These are phyloP conservation scores for Conchocele bisecta DNA, from an alignment of 2,888 invertebrate genomes.

Conservation along the genomic window DNA sequence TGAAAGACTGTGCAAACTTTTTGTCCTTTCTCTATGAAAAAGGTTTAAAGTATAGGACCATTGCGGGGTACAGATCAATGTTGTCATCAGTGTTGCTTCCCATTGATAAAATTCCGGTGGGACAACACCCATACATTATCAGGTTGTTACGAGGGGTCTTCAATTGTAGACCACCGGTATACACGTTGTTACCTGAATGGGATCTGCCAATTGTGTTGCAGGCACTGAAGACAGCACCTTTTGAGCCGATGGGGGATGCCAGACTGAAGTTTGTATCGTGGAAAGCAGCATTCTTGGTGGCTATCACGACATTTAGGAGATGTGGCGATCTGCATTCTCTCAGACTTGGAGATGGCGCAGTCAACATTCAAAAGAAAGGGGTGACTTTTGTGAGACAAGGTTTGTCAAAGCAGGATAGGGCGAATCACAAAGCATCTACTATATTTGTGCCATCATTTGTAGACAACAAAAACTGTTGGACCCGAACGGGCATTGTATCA, in stretches of 20 bases:
- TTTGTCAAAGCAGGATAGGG: constrained; percentile 6
- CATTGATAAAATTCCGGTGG: constrained; percentile 9
- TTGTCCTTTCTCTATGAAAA: constrained; percentile 1
- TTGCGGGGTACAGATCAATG: constrained; percentile 22
- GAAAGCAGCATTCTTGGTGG: constrained; percentile 18
- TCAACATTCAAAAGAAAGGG: constrained; percentile 1
- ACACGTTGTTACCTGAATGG: constrained; percentile 34
- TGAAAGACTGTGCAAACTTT: not conserved
- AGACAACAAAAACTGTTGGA: too few relatives aligned
- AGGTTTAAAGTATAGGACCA: constrained; percentile 18
- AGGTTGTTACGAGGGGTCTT: constrained; percentile 19
- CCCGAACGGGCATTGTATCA: too few relatives aligned
- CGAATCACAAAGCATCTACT: not conserved
- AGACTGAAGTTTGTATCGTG: constrained; percentile 16
- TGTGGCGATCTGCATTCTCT: constrained; percentile 20
- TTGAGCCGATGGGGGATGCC: constrained; percentile 31
- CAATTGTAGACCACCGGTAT: constrained; percentile 29
- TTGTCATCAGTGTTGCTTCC: constrained; percentile 10
- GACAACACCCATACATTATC: constrained; percentile 22
- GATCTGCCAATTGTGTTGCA: constrained; percentile 25
- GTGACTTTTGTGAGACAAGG: constrained; percentile 25
- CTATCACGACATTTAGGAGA: constrained; percentile 26
- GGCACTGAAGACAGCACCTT: constrained; percentile 12
- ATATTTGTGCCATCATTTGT: not conserved
- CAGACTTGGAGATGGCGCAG: not conserved